Base-by-base conservation (phyloP, 2,797 vertebrate species). In the Helicolenus hilgendorfi region DNA sequence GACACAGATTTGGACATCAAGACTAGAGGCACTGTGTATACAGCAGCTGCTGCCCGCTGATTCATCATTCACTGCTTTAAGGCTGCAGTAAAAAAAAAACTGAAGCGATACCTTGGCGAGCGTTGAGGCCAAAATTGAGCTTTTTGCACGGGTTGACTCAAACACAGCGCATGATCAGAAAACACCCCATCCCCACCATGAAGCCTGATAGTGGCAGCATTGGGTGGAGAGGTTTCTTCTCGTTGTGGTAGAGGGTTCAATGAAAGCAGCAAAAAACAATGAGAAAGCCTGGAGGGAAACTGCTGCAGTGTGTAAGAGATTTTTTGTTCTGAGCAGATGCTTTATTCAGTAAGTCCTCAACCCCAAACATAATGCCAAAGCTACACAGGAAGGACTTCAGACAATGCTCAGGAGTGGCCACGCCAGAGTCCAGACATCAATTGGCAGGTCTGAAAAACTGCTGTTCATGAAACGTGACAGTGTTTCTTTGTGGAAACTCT, bases 171-270 rank as follows among this genome's bases (percentile, higher is more conserved):
- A 15, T 59, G 58, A 29, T 27, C 58, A 59, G 58, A 33, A 82
- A 86, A 64, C 4, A 1, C 60, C 36, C 45, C 33, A 33, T 31
- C 71, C 84, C 59, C 45, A 49, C 20, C 36, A 11, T 55, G 67
- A 82, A 85, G 58, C 85, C 85, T 91, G 84, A 64, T 81, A 87
- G 85, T 79, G 83, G 87, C 86, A 92, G 86, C 85, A 79, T 73
- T n/a, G n/a, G n/a, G n/a, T 36, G 62, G 62, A 38, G 65, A 81
- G 53, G 78, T 67, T 49, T 81, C 45, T 72, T 24, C 45, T 49
- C 1, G 3, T 49, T 49, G 18, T 4, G 45, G 7, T 20, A 58
- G 45, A 78, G 67, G 5, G 26, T 79, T 77, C 45, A 20, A 49
- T 49, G 45, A 49, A 49, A 49, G 15, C 45, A 18, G 15, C 45